A percentile compares a stretch with the other conserved stretches of the same genome.
These are phyloP conservation scores for Zaprionus nigranus DNA, from an alignment of 1,140 invertebrate genomes.

Conservation along the genomic window DNA sequence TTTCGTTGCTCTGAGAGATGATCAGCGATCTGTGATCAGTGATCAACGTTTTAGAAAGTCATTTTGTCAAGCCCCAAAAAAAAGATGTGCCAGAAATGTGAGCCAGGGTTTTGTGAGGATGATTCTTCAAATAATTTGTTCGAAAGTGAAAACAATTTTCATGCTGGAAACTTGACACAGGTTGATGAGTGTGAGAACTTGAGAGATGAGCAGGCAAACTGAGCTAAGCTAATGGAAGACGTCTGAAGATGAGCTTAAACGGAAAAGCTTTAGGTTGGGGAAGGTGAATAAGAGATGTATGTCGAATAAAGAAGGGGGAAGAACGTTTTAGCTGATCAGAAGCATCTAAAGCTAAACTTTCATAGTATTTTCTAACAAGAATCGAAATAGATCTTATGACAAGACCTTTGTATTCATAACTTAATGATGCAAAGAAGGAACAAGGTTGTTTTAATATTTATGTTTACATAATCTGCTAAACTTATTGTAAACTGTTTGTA, in stretches of 20 bases:
- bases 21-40: neutral
- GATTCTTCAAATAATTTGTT: slow-evolving; percentile 48
- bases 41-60: slow-evolving; percentile 27
- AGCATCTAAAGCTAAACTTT: neutral
- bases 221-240: neutral
- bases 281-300: too few relatives aligned
- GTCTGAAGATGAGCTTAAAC: neutral
- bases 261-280: neutral
- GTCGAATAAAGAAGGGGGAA: too few relatives aligned
- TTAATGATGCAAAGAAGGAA: neutral
- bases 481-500: neutral
- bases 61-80: slow-evolving; percentile 3
- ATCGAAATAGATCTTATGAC: too few relatives aligned
- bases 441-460: neutral
- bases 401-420: too few relatives aligned
- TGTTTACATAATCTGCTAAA: neutral
- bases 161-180: neutral
- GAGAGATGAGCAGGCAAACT: slow-evolving; percentile 1
- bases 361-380: too few relatives aligned
- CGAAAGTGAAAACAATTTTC: slow-evolving; percentile 44
- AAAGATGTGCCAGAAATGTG: slow-evolving; percentile 17
- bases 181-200: slow-evolving; percentile 18
- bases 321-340: neutral
- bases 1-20: slow-evolving; percentile 1
- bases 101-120: slow-evolving; percentile 22